Percentiles rank a stretch among this genome's conserved stretches.
Evolutionary conservation across 2,113 vertebrate species (phyloP).

Genomic region (Oncorhynchus mykiss): DNA sequence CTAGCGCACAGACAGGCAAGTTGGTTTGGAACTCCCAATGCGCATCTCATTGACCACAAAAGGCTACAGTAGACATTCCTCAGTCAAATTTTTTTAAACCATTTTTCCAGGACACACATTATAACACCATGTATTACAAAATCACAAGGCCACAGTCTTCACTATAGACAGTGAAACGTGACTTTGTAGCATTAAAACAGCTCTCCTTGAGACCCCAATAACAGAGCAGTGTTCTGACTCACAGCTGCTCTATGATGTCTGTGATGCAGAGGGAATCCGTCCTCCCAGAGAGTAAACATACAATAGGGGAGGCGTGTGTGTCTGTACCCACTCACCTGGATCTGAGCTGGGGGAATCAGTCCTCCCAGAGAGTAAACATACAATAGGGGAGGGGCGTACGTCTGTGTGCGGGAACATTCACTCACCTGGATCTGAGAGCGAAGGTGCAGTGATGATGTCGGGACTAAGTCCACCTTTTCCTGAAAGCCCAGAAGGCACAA

Average conservation of each 20-base stretch:
- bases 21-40: too few species aligned
- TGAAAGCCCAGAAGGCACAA: constrained; percentile 47
- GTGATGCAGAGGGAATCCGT: constrained; percentile 48
- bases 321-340: constrained; percentile 80
- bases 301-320: not conserved
- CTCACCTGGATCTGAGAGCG: constrained; percentile 91
- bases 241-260: constrained; percentile 18
- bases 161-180: too few species aligned
- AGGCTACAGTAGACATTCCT: too few species aligned
- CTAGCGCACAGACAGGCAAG: too few species aligned
- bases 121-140: too few species aligned
- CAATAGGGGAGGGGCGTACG: not conserved
- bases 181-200: too few species aligned
- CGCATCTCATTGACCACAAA: too few species aligned
- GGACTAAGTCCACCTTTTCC: constrained; percentile 78
- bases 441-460: constrained; percentile 87
- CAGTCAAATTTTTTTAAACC: too few species aligned
- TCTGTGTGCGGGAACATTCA: constrained; percentile 1
- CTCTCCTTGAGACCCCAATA: not conserved
- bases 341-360: constrained; percentile 76
- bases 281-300: constrained; percentile 16
- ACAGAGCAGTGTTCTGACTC: not conserved
- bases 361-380: constrained; percentile 14
- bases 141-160: too few species aligned
- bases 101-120: too few species aligned